Evolutionary conservation across 1,140 invertebrate genomes (phyloP).

Genomic region (Cotesia glomerata): DNA sequence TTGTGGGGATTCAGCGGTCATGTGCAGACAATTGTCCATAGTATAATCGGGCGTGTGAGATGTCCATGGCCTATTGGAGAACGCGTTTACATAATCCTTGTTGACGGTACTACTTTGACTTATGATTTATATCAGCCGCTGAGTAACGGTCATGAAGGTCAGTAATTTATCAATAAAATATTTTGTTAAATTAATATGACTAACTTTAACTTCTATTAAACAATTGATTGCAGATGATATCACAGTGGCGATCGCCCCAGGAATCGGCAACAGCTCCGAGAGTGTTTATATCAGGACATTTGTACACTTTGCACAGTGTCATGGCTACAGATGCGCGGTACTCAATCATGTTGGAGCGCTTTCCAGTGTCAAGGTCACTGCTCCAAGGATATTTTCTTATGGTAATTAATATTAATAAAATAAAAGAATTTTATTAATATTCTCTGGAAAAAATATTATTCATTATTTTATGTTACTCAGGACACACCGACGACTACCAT

Average conservation of each 20-base stretch:
- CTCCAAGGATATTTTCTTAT: slow-evolving; percentile 88
- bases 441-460: not conserved
- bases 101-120: slow-evolving; percentile 86
- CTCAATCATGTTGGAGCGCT: slow-evolving; percentile 93
- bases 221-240: slow-evolving; percentile 74
- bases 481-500: slow-evolving; percentile 84
- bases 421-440: not conserved
- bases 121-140: slow-evolving; percentile 91
- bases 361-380: slow-evolving; percentile 81
- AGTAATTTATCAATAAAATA: slow-evolving; percentile 25
- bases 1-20: slow-evolving; percentile 95
- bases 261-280: slow-evolving; percentile 92
- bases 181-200: not conserved
- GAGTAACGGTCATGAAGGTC: slow-evolving; percentile 67
- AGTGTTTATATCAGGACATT: slow-evolving; percentile 92
- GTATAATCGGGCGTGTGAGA: slow-evolving; percentile 83
- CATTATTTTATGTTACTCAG: slow-evolving; percentile 57
- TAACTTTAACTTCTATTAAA: not conserved
- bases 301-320: slow-evolving; percentile 86
- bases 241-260: slow-evolving; percentile 88
- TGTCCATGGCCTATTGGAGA: slow-evolving; percentile 87
- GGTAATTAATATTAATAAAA: slow-evolving; percentile 66
- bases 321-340: slow-evolving; percentile 90
- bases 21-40: slow-evolving; percentile 90
- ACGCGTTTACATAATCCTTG: slow-evolving; percentile 73